Conservation (phyloP, 2,888 invertebrate genomes). For the Parnassius orleans region DNA sequence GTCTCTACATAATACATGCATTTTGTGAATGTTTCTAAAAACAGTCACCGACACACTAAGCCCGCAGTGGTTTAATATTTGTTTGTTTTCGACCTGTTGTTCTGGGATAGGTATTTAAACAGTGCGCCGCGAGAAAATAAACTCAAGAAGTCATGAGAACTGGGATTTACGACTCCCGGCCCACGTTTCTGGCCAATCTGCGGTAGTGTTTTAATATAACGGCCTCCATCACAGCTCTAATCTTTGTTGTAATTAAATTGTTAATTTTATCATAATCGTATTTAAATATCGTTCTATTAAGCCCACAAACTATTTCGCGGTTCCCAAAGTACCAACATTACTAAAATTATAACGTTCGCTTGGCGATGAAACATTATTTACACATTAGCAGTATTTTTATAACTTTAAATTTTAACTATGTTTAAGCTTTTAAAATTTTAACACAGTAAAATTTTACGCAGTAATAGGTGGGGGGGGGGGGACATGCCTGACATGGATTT, state of each 20-base stretch:
- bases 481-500: no score
- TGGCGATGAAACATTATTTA: no score
- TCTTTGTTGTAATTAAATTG: not conserved
- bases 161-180: constrained; percentile 13
- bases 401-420: no score
- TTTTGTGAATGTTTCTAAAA: not conserved
- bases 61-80: not conserved
- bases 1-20: no score
- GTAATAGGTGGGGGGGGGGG: no score
- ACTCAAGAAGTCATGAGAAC: constrained; percentile 5
- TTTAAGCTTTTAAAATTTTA: no score
- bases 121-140: constrained; percentile 17
- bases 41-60: not conserved
- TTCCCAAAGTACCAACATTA: not conserved
- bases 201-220: constrained; percentile 14
- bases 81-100: constrained; percentile 11
- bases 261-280: constrained; percentile 1
- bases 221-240: constrained; percentile 1
- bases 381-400: no score
- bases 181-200: constrained; percentile 13
- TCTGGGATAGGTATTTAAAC: constrained; percentile 8
- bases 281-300: constrained; percentile 1
- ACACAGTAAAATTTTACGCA: no score
- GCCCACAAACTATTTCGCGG: not conserved
- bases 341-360: no score